Percentiles rank a stretch among this genome's conserved stretches.
Evolutionary conservation across 2,888 invertebrate genomes (phyloP).

Genomic region (Pristionchus mayeri): DNA sequence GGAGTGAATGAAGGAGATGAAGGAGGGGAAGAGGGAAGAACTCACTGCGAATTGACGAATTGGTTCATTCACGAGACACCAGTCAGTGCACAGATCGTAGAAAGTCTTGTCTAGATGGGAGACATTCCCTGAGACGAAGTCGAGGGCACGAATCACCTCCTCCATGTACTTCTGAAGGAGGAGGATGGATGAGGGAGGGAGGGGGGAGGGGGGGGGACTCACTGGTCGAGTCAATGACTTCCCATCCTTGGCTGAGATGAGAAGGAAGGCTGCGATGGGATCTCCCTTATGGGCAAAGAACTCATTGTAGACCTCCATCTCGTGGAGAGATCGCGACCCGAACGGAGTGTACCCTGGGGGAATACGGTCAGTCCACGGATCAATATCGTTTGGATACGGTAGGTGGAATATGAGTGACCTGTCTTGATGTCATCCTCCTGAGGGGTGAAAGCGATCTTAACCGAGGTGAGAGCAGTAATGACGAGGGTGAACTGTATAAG

Average conservation of each 20-base stretch:
- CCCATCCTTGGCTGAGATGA: conserved; percentile 62
- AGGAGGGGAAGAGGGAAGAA: not conserved
- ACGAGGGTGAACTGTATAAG: conserved; percentile 67
- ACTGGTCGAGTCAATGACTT: conserved; percentile 26
- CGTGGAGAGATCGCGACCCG: conserved; percentile 67
- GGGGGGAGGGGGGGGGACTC: not conserved
- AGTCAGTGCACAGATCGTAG: conserved; percentile 69
- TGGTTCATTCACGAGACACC: conserved; percentile 72
- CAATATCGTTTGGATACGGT: too few species aligned
- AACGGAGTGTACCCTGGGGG: conserved; percentile 70
- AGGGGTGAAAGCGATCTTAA: conserved; percentile 69
- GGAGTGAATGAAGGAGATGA: not conserved
- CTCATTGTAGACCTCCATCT: conserved; percentile 63
- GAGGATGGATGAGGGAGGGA: not conserved
- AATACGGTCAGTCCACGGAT: not conserved
- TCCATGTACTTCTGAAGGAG: conserved; percentile 57
- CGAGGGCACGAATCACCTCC: conserved; percentile 66
- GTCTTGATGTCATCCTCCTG: conserved; percentile 74
- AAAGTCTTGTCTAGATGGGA: conserved; percentile 61
- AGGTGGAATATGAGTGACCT: conserved; percentile 48
- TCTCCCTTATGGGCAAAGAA: conserved; percentile 66
- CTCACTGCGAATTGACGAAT: conserved; percentile 68
- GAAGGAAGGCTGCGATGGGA: conserved; percentile 66
- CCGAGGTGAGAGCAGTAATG: conserved; percentile 67
- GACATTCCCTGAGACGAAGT: conserved; percentile 62